A percentile compares a stretch with the other conserved stretches of the same genome.
Conservation (phyloP, 2,797 vertebrate species). For the Cirrhinus molitorella region DNA sequence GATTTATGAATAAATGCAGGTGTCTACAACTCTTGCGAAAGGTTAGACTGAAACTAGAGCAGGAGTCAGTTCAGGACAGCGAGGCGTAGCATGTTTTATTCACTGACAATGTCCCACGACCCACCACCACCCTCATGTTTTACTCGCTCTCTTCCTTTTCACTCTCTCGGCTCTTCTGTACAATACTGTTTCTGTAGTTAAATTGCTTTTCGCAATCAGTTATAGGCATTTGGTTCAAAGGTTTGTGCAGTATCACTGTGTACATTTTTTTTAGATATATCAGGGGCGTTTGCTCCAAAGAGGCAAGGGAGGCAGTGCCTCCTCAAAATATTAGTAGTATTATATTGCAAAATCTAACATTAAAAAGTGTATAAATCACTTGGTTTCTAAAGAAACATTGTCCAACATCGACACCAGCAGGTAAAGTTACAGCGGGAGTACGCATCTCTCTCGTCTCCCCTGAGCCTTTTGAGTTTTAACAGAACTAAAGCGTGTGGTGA, state of each 20-base stretch:
- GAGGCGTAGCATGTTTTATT: slow-evolving; percentile 31
- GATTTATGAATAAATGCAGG: slow-evolving; percentile 21
- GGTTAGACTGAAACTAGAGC: slow-evolving; percentile 35
- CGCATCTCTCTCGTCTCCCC: no score
- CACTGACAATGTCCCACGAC: slow-evolving; percentile 26
- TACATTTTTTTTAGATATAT: no score
- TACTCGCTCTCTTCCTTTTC: not conserved
- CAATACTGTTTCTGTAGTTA: not conserved
- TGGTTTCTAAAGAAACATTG: no score
- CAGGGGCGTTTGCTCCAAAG: no score
- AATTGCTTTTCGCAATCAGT: not conserved
- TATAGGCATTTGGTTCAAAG: not conserved
- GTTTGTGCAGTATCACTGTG: not conserved
- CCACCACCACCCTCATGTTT: slow-evolving; percentile 1
- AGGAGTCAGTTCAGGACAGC: slow-evolving; percentile 33
- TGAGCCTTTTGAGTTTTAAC: no score
- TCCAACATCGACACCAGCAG: no score
- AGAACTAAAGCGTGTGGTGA: no score
- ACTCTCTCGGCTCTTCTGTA: not conserved
- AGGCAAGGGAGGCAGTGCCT: no score
- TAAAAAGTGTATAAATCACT: no score
- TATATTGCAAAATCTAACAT: no score
- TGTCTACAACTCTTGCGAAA: not conserved
- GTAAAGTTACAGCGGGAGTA: no score
- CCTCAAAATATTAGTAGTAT: no score